Evolutionary conservation across 2,113 vertebrate species (phyloP), one percentile per base, ranked within the genome.

Genomic region (Tautogolabrus adspersus): DNA sequence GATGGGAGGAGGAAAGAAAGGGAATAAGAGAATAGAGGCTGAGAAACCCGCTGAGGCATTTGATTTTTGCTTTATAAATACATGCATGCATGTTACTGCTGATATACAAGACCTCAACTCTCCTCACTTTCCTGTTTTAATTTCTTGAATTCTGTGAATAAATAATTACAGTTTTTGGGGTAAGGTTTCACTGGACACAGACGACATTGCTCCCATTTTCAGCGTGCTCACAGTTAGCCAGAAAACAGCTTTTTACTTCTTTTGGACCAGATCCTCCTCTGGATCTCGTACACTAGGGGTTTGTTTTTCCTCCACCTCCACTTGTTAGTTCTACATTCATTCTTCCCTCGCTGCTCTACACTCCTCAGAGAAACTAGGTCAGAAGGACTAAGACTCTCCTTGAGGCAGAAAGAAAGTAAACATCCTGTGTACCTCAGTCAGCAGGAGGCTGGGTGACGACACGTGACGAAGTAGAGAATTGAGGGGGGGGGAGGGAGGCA

Each of bases 301-400:
- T 79, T 86, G 87, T 87, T 84, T 85, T 77, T 63, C 67, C 66
- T 64, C 79, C 66, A 69, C 70, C 74, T 81, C 77, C 68, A 81
- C 76, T 89, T 57, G 81, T 66, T 84, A 81, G 82, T 69, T 81
- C 66, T 67, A 72, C 84, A 72, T 79, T 91, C 88, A 85, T 78
- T 81, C 85, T 84, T 82, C 75, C 70, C 79, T 64, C 22, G 3
- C 62, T 66, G 72, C 84, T 42, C 73, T 42, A n/a, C 65, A 61
- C 63, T 73, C 38, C 77, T 44, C 59, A 22, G 75, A 61, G 82
- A 89, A 93, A 90, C 66, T 93, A 93, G 93, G 92, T 93, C 93
- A 94, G 83, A 55, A 83, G 82, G 77, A 87, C 85, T 89, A 74
- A 84, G 83, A 75, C 77, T 87, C 82, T 87, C 68, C 75, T 87